phyloP scores from a whole-genome alignment of 2,888 invertebrate genomes.

The Falcaria lacertinaria region DNA sequence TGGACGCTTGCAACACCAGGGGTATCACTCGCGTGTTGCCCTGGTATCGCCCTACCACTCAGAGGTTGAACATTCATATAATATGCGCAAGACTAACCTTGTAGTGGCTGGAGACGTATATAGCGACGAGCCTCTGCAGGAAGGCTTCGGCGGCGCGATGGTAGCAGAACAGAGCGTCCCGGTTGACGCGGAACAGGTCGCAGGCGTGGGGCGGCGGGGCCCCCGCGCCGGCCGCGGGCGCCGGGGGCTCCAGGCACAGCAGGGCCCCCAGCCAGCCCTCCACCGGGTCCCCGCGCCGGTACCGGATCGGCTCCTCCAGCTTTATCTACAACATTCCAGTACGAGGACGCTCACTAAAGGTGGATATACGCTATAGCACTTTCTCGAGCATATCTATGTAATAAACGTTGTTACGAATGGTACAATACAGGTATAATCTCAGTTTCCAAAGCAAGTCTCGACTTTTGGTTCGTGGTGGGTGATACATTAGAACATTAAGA shows the following conservation, averaged over 20 bases:
- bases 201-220: constrained; percentile 94
- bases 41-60: too few relatives aligned
- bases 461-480: too few relatives aligned
- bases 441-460: too few relatives aligned
- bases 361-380: too few relatives aligned
- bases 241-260: constrained; percentile 93
- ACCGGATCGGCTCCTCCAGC: constrained; percentile 96
- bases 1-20: too few relatives aligned
- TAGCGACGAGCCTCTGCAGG: constrained; percentile 92
- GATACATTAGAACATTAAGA: too few relatives aligned
- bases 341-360: not conserved
- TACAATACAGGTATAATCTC: too few relatives aligned
- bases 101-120: constrained; percentile 99
- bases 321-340: constrained; percentile 77
- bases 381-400: too few relatives aligned
- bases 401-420: too few relatives aligned
- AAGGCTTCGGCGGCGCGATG: constrained; percentile 96
- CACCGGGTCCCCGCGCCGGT: constrained; percentile 90
- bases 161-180: constrained; percentile 97
- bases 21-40: too few relatives aligned
- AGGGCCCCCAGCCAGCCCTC: constrained; percentile 95
- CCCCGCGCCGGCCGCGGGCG: constrained; percentile 84
- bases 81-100: too few relatives aligned
- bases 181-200: constrained; percentile 91
- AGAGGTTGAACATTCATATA: too few relatives aligned